Percentiles rank a stretch among this genome's conserved stretches.
Evolutionary conservation across 2,888 invertebrate species (phyloP).

Genomic region (Emmelina monodactyla): DNA sequence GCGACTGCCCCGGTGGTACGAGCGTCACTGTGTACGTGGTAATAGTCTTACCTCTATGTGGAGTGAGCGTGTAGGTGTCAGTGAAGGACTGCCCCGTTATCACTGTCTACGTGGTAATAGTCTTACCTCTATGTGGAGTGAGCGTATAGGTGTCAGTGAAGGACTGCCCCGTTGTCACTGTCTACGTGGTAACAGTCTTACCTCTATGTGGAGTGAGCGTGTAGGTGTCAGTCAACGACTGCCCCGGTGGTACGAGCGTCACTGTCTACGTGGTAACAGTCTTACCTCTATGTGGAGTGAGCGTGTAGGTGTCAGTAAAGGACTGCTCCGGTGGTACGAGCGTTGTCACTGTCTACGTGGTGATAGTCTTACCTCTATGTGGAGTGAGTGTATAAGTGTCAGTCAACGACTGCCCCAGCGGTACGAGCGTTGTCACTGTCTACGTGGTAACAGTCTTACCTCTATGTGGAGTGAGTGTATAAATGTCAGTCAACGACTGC

Average conservation of each 20-base stretch:
- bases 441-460: constrained; percentile 44
- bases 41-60: constrained; percentile 70
- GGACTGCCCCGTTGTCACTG: constrained; percentile 71
- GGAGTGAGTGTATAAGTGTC: constrained; percentile 74
- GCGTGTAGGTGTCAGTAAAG: constrained; percentile 69
- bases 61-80: constrained; percentile 72
- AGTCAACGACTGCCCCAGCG: constrained; percentile 69
- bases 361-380: constrained; percentile 66
- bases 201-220: constrained; percentile 72
- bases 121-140: constrained; percentile 71
- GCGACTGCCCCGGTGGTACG: constrained; percentile 69
- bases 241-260: constrained; percentile 74
- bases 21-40: too few relatives aligned
- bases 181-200: too few relatives aligned
- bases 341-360: too few relatives aligned
- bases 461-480: constrained; percentile 72
- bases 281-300: constrained; percentile 73
- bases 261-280: too few relatives aligned
- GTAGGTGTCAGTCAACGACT: constrained; percentile 69
- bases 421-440: constrained; percentile 74
- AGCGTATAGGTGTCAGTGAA: constrained; percentile 71
- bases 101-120: too few relatives aligned
- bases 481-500: constrained; percentile 68
- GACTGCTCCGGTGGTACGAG: constrained; percentile 73
- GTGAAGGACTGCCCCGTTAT: constrained; percentile 71